Percentiles rank a stretch among this genome's conserved stretches.
Conservation (phyloP, 2,888 invertebrate genomes). For the Sesamia inferens region DNA sequence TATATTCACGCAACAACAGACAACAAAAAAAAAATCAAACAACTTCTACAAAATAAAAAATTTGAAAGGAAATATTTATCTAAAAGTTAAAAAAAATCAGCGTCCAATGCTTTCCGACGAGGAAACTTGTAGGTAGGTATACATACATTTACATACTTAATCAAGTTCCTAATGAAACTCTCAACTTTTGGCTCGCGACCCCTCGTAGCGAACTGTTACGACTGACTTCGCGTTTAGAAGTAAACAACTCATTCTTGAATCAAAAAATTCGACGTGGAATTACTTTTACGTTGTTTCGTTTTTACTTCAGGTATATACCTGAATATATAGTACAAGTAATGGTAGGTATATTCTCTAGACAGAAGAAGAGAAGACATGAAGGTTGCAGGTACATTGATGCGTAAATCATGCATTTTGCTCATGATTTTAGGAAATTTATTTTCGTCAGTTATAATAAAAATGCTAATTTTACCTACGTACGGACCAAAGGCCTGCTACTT, state of each 20-base stretch:
- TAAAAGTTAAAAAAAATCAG: constrained; percentile 37
- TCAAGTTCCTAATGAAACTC: constrained; percentile 54
- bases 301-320: no score
- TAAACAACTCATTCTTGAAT: constrained; percentile 54
- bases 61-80: constrained; percentile 34
- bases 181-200: constrained; percentile 52
- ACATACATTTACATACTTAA: constrained; percentile 62
- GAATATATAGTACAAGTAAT: no score
- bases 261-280: constrained; percentile 12
- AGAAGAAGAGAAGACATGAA: not conserved
- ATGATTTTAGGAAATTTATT: not conserved
- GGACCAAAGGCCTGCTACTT: not conserved
- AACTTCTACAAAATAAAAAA: constrained; percentile 7
- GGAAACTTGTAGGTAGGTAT: constrained; percentile 42
- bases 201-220: constrained; percentile 47
- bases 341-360: not conserved
- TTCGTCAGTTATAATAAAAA: no score
- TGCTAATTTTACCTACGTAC: no score
- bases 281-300: constrained; percentile 19
- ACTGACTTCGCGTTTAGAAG: constrained; percentile 42
- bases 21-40: constrained; percentile 6
- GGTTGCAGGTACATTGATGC: not conserved
- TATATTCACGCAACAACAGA: not conserved
- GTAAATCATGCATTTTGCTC: not conserved
- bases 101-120: constrained; percentile 28